Evolutionary conservation across 2,113 vertebrate species (phyloP), one percentile per base, ranked within the genome.

Genomic region (Amblyopsis rosae): DNA sequence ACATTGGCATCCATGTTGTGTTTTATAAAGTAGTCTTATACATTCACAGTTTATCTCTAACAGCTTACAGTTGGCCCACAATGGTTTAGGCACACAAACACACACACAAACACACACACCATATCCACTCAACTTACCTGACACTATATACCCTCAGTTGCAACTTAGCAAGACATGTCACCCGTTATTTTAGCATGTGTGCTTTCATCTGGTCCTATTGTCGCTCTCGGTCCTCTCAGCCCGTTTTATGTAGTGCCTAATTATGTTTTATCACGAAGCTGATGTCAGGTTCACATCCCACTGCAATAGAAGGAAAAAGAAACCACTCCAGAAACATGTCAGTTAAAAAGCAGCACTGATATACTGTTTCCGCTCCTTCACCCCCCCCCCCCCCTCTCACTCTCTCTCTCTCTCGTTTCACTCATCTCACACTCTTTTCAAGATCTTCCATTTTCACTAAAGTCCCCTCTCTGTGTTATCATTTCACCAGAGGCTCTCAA

Each of bases 401-500:
- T 57, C 62, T 73, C 70, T 83, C 78, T 67, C 62, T 60, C 35
- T 47, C 26, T 12, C 1, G 2, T 19, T 15, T 70, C 73, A 67
- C 69, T 79, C 81, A 59, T 79, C 71, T 81, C 78, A 76, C 62
- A 26, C 76, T 84, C 83, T 84, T 86, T 88, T 88, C 79, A 83
- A 89, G 89, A 89, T 90, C 87, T 89, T 88, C 85, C 81, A 79
- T 88, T 87, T 87, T 83, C 67, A 80, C 87, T 90, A 80, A 88
- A 88, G 83, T 89, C 85, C 83, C 82, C 83, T 85, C 86, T 80
- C 82, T 86, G 59, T 87, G 85, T 89, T 89, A 88, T 92, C 81
- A 75, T 87, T 87, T 83, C 86, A 90, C 86, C 87, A 87, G 86
- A 86, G 85, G 82, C 87, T 83, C 88, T 89, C 84, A 77, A 86